Base-by-base conservation (phyloP, 2,113 vertebrate genomes). In the Noctilio leporinus region DNA sequence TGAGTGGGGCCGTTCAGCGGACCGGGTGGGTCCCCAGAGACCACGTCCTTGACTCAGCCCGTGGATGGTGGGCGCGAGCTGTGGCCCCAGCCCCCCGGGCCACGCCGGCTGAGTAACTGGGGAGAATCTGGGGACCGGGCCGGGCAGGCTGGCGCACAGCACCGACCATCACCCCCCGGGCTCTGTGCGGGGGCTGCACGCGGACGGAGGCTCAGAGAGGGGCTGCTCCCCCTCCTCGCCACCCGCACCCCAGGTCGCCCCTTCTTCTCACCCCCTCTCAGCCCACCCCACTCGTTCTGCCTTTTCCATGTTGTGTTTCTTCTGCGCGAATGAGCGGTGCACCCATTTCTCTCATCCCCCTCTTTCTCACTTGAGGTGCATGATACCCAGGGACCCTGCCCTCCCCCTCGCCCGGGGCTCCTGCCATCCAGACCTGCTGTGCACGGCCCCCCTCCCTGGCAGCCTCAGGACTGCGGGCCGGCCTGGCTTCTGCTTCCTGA, bases 201-300 rank as follows among this genome's bases (percentile, higher is more conserved):
- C 75, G 5, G 2, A 26, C 5, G 4, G 20, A 15, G 40, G 35
- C 12, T 30, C 40, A 0, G 73, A 76, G 67, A 38, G 17, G n/a
- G 1, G 15, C 33, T 14, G 0, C 5, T 2, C 3, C 26, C 53
- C 43, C 57, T 28, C 57, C 0, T 2, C 8, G 47, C 14, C 6
- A 0, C 35, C 0, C 35, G 51, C 45, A 20, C 33, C 17, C 53
- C 38, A 1, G 0, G 1, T 33, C 35, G 20, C 30, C 28, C 55
- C 4, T 33, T n/a, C 47, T 24, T 24, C 24, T 5, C 35, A 15
- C 9, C 16, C 28, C 14, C 1, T 6, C 19, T 59, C 47, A 0
- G 7, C 49, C 20, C 0, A 4, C 33, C 55, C 73, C 30, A 0
- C n/a, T 53, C 3, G 5, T n/a, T n/a, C 81, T 59, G 28, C 49